Evolutionary conservation across 2,113 vertebrate species (phyloP).

Genomic region (Anguilla japonica): DNA sequence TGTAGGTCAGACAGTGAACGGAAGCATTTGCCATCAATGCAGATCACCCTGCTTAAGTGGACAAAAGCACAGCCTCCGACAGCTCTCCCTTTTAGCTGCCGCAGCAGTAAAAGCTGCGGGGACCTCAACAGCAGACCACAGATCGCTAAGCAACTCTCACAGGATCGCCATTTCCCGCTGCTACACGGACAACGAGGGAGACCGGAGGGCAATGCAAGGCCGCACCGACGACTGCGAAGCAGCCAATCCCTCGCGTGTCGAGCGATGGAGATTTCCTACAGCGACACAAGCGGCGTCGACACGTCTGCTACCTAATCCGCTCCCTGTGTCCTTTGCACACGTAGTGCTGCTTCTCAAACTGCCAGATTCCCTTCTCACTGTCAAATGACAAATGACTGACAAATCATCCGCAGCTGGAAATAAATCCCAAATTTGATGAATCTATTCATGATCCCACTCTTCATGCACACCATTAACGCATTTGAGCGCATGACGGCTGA

Average conservation of each 20-base stretch:
- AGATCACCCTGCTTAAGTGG: neutral
- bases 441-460: neutral
- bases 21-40: neutral
- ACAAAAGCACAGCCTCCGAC: neutral
- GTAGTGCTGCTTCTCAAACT: too few species aligned
- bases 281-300: neutral
- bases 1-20: neutral
- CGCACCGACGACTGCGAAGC: neutral
- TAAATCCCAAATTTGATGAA: neutral
- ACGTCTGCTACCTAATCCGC: neutral
- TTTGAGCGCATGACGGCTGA: neutral
- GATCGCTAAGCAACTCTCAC: neutral
- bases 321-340: too few species aligned
- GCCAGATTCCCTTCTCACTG: too few species aligned
- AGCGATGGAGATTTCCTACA: neutral
- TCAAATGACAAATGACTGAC: too few species aligned
- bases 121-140: neutral
- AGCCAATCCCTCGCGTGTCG: neutral
- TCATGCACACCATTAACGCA: neutral
- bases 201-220: neutral
- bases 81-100: neutral
- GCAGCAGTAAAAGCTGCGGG: neutral
- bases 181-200: neutral
- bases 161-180: neutral
- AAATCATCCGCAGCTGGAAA: neutral